Conservation (phyloP, 2,797 vertebrate species). For the Argyrosomus regius region DNA sequence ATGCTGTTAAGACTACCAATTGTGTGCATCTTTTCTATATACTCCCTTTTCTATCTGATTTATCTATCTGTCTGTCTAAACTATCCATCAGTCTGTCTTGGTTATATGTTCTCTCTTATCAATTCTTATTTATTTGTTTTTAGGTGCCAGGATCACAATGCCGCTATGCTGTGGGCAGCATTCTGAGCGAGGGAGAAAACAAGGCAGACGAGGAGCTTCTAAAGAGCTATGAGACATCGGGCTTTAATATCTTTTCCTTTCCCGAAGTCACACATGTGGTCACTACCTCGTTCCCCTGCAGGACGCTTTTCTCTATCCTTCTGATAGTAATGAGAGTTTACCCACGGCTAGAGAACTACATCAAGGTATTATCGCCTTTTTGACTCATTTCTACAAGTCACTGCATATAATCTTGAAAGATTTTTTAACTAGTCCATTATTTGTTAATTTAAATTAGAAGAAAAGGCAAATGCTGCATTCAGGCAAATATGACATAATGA, state of each 20-base stretch:
- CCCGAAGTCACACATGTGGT: constrained; percentile 91
- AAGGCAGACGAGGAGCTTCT: constrained; percentile 85
- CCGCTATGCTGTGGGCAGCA: constrained; percentile 89
- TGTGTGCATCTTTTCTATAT: background rate
- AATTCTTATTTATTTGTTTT: constrained; percentile 18
- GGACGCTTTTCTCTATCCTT: constrained; percentile 85
- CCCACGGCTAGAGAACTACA: constrained; percentile 87
- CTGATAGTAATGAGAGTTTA: constrained; percentile 88
- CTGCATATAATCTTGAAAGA: background rate
- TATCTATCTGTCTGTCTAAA: background rate
- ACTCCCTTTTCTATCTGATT: background rate
- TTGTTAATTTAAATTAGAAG: background rate
- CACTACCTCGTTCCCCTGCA: constrained; percentile 89
- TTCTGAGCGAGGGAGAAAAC: constrained; percentile 90
- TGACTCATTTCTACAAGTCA: background rate
- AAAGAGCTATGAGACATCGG: constrained; percentile 87
- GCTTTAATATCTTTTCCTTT: constrained; percentile 92
- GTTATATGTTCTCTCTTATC: background rate
- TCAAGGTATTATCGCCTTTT: constrained; percentile 86
- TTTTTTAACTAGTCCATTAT: background rate
- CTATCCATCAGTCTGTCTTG: background rate
- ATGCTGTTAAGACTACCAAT: constrained; percentile 10
- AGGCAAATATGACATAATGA: background rate
- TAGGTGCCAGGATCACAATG: constrained; percentile 88
- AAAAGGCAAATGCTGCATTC: background rate